Conservation (phyloP, 23 tunicate species). For the Halocynthia roretzi region DNA sequence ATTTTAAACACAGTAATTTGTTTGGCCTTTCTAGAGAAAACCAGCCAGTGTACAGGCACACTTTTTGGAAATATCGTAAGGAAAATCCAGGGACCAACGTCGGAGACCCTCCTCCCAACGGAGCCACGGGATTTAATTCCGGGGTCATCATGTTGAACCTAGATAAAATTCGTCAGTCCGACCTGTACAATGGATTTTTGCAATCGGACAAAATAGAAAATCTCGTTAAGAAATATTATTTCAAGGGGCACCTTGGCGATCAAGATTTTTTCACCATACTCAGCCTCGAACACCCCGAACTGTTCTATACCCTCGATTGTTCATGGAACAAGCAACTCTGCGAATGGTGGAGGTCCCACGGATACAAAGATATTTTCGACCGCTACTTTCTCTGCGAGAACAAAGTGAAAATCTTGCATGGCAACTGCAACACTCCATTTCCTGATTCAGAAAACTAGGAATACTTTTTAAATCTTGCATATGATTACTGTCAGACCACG, state of each 20-base stretch:
- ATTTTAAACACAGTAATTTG: slow-evolving; percentile 47
- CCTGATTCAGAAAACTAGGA: slow-evolving; percentile 4
- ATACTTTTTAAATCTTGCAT: too few relatives aligned
- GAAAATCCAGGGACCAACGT: slow-evolving; percentile 72
- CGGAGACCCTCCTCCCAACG: slow-evolving; percentile 72
- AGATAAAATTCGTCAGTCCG: slow-evolving; percentile 44
- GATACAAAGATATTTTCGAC: slow-evolving; percentile 62
- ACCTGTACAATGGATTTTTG: slow-evolving; percentile 53
- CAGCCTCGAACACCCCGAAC: slow-evolving; percentile 54
- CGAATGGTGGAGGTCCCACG: slow-evolving; percentile 84
- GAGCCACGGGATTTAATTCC: slow-evolving; percentile 80
- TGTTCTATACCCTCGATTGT: slow-evolving; percentile 57
- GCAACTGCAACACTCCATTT: slow-evolving; percentile 76
- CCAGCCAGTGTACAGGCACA: slow-evolving; percentile 87
- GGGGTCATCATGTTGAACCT: slow-evolving; percentile 79
- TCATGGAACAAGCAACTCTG: slow-evolving; percentile 77
- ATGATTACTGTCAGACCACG: too few relatives aligned
- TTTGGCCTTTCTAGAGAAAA: slow-evolving; percentile 76
- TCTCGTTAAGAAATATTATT: slow-evolving; percentile 65
- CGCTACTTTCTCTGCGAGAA: slow-evolving; percentile 54
- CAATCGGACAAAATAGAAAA: slow-evolving; percentile 29
- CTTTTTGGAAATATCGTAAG: slow-evolving; percentile 77
- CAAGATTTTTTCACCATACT: slow-evolving; percentile 83
- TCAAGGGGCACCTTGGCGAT: slow-evolving; percentile 92
- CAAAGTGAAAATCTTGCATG: slow-evolving; percentile 86